phyloP scores from a whole-genome alignment of 2,113 vertebrate genomes.

The Hyla sarda region DNA sequence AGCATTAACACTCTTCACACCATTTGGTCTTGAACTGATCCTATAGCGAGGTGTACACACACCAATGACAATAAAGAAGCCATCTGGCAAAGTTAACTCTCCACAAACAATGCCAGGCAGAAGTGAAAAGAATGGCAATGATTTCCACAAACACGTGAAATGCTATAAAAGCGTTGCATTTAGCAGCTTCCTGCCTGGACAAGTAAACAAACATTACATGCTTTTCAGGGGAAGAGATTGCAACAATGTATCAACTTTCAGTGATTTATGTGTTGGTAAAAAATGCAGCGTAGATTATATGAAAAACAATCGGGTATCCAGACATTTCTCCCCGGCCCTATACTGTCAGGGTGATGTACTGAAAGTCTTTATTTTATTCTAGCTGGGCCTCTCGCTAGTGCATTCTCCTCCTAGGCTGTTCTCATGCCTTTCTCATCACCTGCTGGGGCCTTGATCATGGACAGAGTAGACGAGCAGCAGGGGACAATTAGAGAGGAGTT shows the following conservation, averaged over 20 bases:
- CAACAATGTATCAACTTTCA: slow-evolving; percentile 33
- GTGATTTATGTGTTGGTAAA: slow-evolving; percentile 59
- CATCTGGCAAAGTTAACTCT: slow-evolving; percentile 95
- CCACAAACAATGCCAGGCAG: slow-evolving; percentile 96
- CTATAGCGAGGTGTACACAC: slow-evolving; percentile 96
- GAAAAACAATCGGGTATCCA: slow-evolving; percentile 82
- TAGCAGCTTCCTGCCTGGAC: slow-evolving; percentile 87
- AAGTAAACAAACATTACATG: slow-evolving; percentile 86
- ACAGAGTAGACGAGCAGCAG: slow-evolving; percentile 95
- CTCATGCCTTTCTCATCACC: slow-evolving; percentile 97
- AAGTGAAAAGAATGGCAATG: slow-evolving; percentile 95
- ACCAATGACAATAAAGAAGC: slow-evolving; percentile 93
- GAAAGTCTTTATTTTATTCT: slow-evolving; percentile 99
- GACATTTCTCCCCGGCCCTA: slow-evolving; percentile 90
- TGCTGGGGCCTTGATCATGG: slow-evolving; percentile 98
- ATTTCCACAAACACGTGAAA: slow-evolving; percentile 98
- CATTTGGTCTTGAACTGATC: slow-evolving; percentile 96
- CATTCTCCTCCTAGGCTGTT: slow-evolving; percentile 94
- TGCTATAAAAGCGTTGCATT: slow-evolving; percentile 87
- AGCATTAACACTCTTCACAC: slow-evolving; percentile 86
- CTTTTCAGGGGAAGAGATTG: slow-evolving; percentile 42
- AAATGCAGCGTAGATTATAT: slow-evolving; percentile 71
- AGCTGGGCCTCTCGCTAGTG: slow-evolving; percentile 93
- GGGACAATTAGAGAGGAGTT: slow-evolving; percentile 98
- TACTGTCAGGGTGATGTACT: slow-evolving; percentile 98